These are phyloP conservation scores for Progne subis DNA, from an alignment of 2,113 vertebrate species.

Conservation along the genomic window DNA sequence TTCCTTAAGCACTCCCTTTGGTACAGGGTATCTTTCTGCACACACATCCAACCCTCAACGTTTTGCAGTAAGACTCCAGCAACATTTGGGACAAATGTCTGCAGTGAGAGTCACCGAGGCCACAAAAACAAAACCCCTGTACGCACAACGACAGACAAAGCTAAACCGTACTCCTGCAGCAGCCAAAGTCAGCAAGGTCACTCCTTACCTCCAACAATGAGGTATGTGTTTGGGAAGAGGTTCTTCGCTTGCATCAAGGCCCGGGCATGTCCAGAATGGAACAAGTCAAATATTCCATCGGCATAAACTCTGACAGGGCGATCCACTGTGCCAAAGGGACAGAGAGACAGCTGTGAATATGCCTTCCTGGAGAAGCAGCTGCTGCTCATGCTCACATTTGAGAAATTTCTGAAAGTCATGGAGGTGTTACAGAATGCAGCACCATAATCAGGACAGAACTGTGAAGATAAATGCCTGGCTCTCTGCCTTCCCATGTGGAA, in stretches of 20 bases:
- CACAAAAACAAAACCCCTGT: background rate
- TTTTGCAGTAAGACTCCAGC: background rate
- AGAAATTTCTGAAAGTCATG: background rate
- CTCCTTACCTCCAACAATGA: constrained; percentile 94
- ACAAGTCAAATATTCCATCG: constrained; percentile 97
- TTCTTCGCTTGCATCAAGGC: constrained; percentile 98
- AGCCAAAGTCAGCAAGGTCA: constrained; percentile 17
- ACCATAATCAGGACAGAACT: background rate
- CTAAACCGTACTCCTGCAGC: background rate
- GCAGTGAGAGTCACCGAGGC: background rate
- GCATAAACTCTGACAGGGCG: constrained; percentile 95
- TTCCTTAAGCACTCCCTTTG: background rate
- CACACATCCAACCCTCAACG: background rate
- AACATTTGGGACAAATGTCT: background rate
- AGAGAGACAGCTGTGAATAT: background rate
- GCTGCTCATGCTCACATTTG: background rate
- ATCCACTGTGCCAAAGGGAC: constrained; percentile 76
- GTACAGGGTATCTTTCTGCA: background rate
- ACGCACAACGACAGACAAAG: background rate
- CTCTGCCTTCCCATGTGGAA: background rate
- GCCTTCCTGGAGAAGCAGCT: background rate
- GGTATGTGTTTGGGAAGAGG: constrained; percentile 97
- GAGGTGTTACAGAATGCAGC: background rate
- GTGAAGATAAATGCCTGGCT: background rate
- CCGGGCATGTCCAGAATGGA: constrained; percentile 96